These are phyloP conservation scores for Apis dorsata DNA, from an alignment of 1,140 invertebrate species.

Conservation along the genomic window DNA sequence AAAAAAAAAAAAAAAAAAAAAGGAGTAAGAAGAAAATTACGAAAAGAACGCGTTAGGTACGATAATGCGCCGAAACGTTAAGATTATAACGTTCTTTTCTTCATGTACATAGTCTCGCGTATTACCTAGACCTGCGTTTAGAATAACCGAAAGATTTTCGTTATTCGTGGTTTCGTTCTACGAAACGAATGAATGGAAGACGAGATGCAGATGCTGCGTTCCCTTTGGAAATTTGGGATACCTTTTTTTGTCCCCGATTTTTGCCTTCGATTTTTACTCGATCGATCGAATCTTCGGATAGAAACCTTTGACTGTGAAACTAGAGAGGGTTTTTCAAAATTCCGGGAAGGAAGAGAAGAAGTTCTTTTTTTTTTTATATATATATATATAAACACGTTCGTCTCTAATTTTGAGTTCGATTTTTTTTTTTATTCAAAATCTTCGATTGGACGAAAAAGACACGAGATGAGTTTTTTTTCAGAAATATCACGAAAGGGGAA, in stretches of 20 bases:
- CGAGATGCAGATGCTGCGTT: constrained; percentile 10
- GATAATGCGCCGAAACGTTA: constrained; percentile 73
- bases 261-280: background rate
- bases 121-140: constrained; percentile 63
- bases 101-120: constrained; percentile 71
- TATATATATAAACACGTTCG: no score
- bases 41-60: constrained; percentile 60
- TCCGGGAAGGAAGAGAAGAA: no score
- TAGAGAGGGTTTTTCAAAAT: no score
- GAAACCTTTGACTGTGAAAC: background rate
- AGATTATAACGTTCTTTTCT: constrained; percentile 68
- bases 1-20: constrained; percentile 9
- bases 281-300: no score
- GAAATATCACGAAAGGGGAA: no score
- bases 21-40: background rate
- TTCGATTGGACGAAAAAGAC: no score
- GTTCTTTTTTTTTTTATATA: no score
- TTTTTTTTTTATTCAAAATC: no score
- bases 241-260: background rate
- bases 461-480: no score
- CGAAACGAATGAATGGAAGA: constrained; percentile 46
- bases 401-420: no score
- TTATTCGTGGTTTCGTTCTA: constrained; percentile 42
- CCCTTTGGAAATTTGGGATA: constrained; percentile 17
- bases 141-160: constrained; percentile 57